phyloP scores from a whole-genome alignment of 2,888 invertebrate species.

The Lithodes maja region DNA sequence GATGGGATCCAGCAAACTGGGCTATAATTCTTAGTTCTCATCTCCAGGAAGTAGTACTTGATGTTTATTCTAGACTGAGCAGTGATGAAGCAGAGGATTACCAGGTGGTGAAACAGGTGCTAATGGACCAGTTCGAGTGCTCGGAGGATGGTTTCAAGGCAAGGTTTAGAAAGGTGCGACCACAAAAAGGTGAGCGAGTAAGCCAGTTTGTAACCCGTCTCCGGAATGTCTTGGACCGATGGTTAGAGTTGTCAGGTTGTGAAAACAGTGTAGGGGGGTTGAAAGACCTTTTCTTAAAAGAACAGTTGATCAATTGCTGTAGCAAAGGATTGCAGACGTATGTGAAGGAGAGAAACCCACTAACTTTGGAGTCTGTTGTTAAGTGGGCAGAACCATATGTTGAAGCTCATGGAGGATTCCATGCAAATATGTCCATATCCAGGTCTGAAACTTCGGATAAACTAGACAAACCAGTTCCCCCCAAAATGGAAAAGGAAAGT shows the following conservation, averaged over 20 bases:
- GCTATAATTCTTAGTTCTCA: conserved; percentile 17
- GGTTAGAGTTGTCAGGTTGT: conserved; percentile 1
- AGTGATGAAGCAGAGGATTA: conserved; percentile 12
- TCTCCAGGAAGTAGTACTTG: not conserved
- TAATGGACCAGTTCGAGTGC: conserved; percentile 6
- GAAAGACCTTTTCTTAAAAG: not conserved
- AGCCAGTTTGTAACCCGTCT: conserved; percentile 2
- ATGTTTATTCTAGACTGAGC: conserved; percentile 6
- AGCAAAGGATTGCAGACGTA: not conserved
- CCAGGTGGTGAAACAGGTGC: not conserved
- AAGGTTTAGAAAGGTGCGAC: not conserved
- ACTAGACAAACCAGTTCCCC: not conserved
- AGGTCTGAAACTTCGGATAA: not conserved
- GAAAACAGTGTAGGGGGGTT: not conserved
- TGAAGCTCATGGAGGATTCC: conserved; percentile 11
- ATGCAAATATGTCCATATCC: not conserved
- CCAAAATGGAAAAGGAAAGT: not conserved
- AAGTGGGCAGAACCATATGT: conserved; percentile 6
- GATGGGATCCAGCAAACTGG: not conserved
- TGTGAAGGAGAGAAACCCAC: not conserved
- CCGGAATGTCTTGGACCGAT: not conserved
- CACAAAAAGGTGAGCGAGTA: conserved; percentile 1
- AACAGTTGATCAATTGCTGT: conserved; percentile 10
- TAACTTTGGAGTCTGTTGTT: not conserved
- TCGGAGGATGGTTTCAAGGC: not conserved